phyloP scores from a whole-genome alignment of 2,113 vertebrate species.

The Podarcis raffonei region DNA sequence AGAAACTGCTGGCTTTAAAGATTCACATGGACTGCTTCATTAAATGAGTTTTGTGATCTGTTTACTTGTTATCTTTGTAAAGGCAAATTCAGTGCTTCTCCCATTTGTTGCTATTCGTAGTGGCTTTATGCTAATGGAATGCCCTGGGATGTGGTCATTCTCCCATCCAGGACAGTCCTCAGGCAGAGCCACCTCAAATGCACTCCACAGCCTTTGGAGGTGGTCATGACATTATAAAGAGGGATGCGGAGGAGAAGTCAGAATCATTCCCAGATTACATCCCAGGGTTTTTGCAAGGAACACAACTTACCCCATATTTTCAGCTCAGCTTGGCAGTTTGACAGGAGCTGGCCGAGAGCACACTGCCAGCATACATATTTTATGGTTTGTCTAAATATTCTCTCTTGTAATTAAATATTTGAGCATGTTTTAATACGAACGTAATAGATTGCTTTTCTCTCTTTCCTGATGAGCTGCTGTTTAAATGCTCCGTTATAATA shows the following conservation, averaged over 20 bases:
- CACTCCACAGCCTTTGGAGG: background rate
- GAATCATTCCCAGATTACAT: background rate
- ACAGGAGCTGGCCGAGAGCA: constrained; percentile 38
- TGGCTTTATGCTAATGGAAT: background rate
- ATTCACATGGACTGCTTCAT: constrained; percentile 54
- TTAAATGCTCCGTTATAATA: constrained; percentile 66
- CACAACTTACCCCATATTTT: constrained; percentile 5
- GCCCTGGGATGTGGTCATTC: background rate
- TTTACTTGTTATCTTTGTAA: constrained; percentile 21
- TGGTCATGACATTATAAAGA: background rate
- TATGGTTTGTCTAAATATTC: constrained; percentile 56
- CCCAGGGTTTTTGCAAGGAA: constrained; percentile 8
- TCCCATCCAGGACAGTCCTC: background rate
- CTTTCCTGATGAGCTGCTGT: constrained; percentile 59
- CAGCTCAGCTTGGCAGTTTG: constrained; percentile 14
- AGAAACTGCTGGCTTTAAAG: constrained; percentile 63
- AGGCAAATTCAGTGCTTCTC: background rate
- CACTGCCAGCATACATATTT: constrained; percentile 28
- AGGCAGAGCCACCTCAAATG: background rate
- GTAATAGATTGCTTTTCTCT: constrained; percentile 43
- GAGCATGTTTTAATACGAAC: constrained; percentile 66
- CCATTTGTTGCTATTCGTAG: background rate
- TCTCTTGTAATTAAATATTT: constrained; percentile 65
- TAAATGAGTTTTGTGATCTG: constrained; percentile 58
- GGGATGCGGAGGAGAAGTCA: background rate